phyloP scores from a whole-genome alignment of 2,888 invertebrate genomes.

The Melanophora roralis region DNA sequence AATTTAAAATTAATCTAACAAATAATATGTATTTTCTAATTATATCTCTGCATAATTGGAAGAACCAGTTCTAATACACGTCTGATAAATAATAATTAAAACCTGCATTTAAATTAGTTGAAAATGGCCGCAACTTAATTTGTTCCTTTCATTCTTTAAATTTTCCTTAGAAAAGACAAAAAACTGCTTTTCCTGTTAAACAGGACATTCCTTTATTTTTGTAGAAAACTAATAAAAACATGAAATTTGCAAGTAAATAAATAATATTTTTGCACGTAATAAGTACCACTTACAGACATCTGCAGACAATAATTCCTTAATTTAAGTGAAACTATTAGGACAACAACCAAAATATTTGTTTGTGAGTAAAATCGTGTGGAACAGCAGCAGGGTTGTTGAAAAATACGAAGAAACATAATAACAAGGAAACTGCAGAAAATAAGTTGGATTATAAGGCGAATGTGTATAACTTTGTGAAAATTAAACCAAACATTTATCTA shows the following conservation, averaged over 20 bases:
- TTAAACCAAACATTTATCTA: slow-evolving; percentile 15
- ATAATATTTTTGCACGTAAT: neutral
- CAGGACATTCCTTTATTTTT: neutral
- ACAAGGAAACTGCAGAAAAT: neutral
- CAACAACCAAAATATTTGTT: neutral
- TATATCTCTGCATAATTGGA: no score
- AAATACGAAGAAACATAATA: neutral
- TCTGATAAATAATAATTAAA: no score
- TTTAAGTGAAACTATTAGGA: neutral
- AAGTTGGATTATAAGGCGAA: no score
- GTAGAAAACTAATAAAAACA: neutral
- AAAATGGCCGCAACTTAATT: no score
- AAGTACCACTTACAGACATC: neutral
- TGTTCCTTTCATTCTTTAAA: no score
- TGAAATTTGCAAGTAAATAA: neutral
- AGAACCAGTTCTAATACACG: no score
- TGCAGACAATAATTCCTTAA: slow-evolving; percentile 14
- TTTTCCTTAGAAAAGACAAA: no score
- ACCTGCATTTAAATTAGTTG: no score
- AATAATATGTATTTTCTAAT: no score
- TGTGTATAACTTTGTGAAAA: no score
- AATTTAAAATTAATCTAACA: no score
- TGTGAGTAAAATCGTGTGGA: neutral
- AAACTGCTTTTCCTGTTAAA: no score
- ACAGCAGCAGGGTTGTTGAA: neutral